Base-by-base conservation (phyloP, 2,888 invertebrate species). In the Drosophila mulleri region DNA sequence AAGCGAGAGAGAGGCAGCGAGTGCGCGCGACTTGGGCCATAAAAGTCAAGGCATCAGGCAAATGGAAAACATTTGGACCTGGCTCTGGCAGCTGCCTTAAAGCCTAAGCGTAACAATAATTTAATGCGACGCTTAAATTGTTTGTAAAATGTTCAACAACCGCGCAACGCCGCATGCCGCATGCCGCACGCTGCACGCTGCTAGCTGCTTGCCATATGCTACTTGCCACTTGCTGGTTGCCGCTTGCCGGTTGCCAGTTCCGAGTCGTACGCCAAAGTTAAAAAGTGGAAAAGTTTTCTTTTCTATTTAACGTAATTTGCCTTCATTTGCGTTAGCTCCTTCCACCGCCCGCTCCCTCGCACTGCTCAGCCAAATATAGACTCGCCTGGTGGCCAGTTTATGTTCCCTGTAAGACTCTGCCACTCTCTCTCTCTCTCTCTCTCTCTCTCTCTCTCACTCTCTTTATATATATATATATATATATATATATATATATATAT, bases 271-370 rank as follows among this genome's bases (percentile, higher is more conserved):
- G 77, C 73, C 77, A 88, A 88, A 89, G 86, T 89, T 88, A 89
- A 87, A 88, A 89, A 89, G 86, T 88, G 87, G 90, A 87, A 87
- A 87, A 85, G 76, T 89, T 89, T 89, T 86, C 83, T 80, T 86
- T 89, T 88, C 90, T 88, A 88, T 88, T 89, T 88, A 89, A 88
- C 89, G 86, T 88, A 87, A 90, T 87, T 87, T 87, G 82, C 90
- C 88, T 86, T 89, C 88, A 88, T 89, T 89, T 88, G 79, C 79
- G 73, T 69, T 58, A 57, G 53, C 64, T 29, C 44, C 50, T 23
- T 29, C 18, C 20, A 1, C 20, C 20, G n/a, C 18, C 32, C 50
- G 11, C 32, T 50, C 53, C n/a, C 41, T 16, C 29, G 29, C n/a
- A 12, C 16, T 26, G 14, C 26, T 16, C 0, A n/a, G 41, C 57